Percentiles rank a stretch among this genome's conserved stretches.
Conservation (phyloP, 2,113 vertebrate genomes). For the Reinhardtius hippoglossoides region DNA sequence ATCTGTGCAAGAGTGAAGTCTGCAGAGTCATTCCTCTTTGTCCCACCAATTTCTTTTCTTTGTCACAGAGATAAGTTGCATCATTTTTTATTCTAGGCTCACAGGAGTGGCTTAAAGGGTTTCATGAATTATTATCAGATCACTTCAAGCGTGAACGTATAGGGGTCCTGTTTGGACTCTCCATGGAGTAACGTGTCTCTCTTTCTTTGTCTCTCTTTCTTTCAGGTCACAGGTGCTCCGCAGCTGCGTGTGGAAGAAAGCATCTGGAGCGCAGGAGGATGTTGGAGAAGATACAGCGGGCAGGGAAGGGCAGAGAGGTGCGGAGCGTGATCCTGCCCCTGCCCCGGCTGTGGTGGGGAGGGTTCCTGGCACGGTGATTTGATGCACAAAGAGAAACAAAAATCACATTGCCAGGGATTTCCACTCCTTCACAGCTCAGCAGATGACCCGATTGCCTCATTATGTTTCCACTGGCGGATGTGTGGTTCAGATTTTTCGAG, state of each 20-base stretch:
- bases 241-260: constrained; percentile 48
- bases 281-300: constrained; percentile 19
- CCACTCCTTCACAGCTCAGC: constrained; percentile 82
- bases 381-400: constrained; percentile 84
- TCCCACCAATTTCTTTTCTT: not conserved
- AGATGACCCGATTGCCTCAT: constrained; percentile 41
- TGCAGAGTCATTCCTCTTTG: constrained; percentile 44
- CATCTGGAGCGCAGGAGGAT: constrained; percentile 55
- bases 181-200: constrained; percentile 14
- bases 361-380: constrained; percentile 91
- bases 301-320: constrained; percentile 40
- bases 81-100: constrained; percentile 32
- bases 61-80: constrained; percentile 10
- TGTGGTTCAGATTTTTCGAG: constrained; percentile 4
- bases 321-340: constrained; percentile 42
- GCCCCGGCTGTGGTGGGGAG: constrained; percentile 80
- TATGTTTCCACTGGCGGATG: constrained; percentile 27
- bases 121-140: constrained; percentile 31
- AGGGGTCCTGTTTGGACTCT: constrained; percentile 26
- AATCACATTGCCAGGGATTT: constrained; percentile 93
- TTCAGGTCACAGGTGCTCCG: constrained; percentile 63
- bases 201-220: constrained; percentile 43
- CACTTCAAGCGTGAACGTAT: constrained; percentile 6
- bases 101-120: constrained; percentile 9
- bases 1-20: constrained; percentile 44